Conservation (phyloP, 2,797 vertebrate species). For the Crypturellus tataupa region DNA sequence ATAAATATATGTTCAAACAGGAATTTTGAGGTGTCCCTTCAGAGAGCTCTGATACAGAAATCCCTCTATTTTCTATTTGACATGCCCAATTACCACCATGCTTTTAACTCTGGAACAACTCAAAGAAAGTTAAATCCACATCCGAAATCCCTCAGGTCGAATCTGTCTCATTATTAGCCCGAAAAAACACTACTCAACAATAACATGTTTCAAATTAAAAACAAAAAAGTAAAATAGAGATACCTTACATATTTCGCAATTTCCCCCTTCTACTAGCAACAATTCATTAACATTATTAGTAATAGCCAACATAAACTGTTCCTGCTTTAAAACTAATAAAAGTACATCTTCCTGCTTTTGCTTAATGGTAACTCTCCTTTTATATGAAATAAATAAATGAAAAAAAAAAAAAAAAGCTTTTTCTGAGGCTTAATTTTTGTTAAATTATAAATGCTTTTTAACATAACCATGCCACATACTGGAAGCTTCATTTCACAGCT, state of each 20-base stretch:
- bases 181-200: rapidly evolving
- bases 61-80: too few relatives aligned
- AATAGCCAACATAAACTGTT: rapidly evolving
- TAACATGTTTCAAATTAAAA: background rate
- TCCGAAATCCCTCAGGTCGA: background rate
- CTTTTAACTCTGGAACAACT: background rate
- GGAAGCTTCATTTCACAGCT: conserved; percentile 26
- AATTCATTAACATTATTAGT: conserved; percentile 12
- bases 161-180: background rate
- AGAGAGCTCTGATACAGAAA: background rate
- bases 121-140: background rate
- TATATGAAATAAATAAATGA: background rate
- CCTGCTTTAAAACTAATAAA: background rate
- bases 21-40: background rate
- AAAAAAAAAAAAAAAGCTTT: background rate
- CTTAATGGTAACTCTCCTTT: background rate
- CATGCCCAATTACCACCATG: background rate
- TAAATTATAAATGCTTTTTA: background rate
- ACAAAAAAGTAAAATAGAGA: too few relatives aligned
- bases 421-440: conserved; percentile 7
- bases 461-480: background rate
- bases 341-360: background rate
- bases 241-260: background rate
- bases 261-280: conserved; percentile 11
- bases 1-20: background rate